Evolutionary conservation across 2,113 vertebrate species (phyloP), one percentile per base, ranked within the genome.

Genomic region (Silurus glanis): DNA sequence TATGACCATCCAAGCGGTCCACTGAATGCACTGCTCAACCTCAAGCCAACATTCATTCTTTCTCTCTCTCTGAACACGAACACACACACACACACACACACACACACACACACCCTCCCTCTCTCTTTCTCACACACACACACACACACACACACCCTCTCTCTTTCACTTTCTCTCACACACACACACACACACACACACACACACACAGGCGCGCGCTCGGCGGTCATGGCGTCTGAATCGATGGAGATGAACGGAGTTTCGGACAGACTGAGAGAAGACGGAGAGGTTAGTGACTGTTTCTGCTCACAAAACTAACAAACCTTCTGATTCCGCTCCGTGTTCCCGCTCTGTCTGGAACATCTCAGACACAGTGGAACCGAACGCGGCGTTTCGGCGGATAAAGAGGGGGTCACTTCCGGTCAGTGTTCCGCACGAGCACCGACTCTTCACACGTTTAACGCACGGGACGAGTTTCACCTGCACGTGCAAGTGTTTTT

Each of bases 201-300:
- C 17, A 19, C 37, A 13, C 7, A 19, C 23, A 25, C 28, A 14
- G 13, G 28, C 5, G 71, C 49, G 25, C 78, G 14, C 14, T 16
- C 9, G 13, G 19, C 45, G 51, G 51, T 14, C 17, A 91, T 94
- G 94, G 89, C 91, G 4, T 71, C 90, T 17, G 94, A 93, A 45
- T 58, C 72, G 72, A 59, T 94, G 23, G 93, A 94, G 79, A 91
- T 95, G 91, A 94, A 93, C 89, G 92, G 93, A 13, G 90, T 82
- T 83, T 88, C 87, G n/a, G 91, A 89, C 75, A 72, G 80, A 72
- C 75, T 9, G 28, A 17, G 19, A 58, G 83, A 66, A 86, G 87
- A 88, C 2, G n/a, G 37, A 47, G 93, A 92, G 94, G 95, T 95
- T 86, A 92, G 89, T 59, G 17, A 25, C 6, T 56, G 4, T 62